Evolutionary conservation across 64 coral and sea anemone genomes (phyloP).

Genomic region (Stichodactyla mertensii): DNA sequence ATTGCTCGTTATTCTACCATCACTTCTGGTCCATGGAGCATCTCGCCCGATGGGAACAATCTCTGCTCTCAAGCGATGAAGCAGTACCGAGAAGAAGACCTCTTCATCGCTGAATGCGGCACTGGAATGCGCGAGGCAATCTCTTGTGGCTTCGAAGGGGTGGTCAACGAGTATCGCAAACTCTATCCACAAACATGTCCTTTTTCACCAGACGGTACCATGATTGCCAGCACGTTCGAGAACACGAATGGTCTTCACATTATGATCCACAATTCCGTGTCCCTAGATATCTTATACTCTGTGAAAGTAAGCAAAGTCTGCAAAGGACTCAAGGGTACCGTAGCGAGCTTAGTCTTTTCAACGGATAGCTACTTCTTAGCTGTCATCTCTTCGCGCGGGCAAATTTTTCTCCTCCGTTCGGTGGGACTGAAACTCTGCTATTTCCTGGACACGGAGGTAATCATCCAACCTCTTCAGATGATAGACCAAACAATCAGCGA

Average conservation of each 20-base stretch:
- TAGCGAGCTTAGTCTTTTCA: constrained; percentile 37
- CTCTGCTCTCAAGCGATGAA: constrained; percentile 34
- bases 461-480: constrained; percentile 28
- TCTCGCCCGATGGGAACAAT: constrained; percentile 30
- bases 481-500: constrained; percentile 16
- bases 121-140: not conserved
- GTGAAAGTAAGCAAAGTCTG: constrained; percentile 28
- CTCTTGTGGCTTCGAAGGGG: not conserved
- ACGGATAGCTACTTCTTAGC: constrained; percentile 22
- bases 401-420: constrained; percentile 28
- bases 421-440: not conserved
- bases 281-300: constrained; percentile 13
- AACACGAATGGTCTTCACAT: constrained; percentile 16
- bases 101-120: constrained; percentile 16
- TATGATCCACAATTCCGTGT: not conserved
- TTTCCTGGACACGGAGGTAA: constrained; percentile 1
- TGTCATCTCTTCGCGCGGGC: constrained; percentile 18
- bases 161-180: constrained; percentile 31
- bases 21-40: constrained; percentile 50
- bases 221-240: constrained; percentile 22
- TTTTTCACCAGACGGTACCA: constrained; percentile 34
- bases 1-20: constrained; percentile 32
- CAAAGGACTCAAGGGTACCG: constrained; percentile 22
- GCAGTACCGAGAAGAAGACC: constrained; percentile 33
- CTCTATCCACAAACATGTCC: constrained; percentile 44